Percentiles rank a stretch among this genome's conserved stretches.
Conservation (phyloP, 2,888 invertebrate genomes). For the Eupelmus urozonus region DNA sequence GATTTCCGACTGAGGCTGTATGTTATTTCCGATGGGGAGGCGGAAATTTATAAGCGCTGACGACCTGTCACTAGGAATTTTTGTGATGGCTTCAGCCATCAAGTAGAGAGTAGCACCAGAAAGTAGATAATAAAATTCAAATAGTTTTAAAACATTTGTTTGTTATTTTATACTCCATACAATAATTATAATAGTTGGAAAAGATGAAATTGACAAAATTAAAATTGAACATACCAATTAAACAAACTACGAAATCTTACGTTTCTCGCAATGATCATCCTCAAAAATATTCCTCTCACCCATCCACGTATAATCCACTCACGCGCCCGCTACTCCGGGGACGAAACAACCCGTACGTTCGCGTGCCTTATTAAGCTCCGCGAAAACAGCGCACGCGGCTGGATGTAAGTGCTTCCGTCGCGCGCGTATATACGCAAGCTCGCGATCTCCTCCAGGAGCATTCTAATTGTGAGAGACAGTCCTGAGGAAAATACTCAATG, state of each 20-base stretch:
- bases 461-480: slow-evolving; percentile 76
- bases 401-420: slow-evolving; percentile 34
- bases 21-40: neutral
- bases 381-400: slow-evolving; percentile 62
- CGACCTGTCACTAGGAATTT: slow-evolving; percentile 20
- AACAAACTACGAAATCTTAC: too few species aligned
- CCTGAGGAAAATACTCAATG: slow-evolving; percentile 72
- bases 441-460: slow-evolving; percentile 67
- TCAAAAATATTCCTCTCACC: too few species aligned
- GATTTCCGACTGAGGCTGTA: slow-evolving; percentile 37
- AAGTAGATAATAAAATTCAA: neutral
- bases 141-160: neutral
- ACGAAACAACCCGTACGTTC: slow-evolving; percentile 25
- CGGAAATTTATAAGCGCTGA: neutral
- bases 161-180: neutral
- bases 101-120: neutral
- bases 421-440: neutral
- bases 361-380: slow-evolving; percentile 47
- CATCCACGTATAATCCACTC: too few species aligned
- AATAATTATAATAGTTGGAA: too few species aligned
- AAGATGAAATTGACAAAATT: too few species aligned
- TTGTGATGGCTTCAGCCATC: neutral
- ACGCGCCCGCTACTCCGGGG: neutral
- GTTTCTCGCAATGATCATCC: too few species aligned
- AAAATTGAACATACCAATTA: too few species aligned